Percentiles rank a stretch among this genome's conserved stretches.
Evolutionary conservation across 2,797 vertebrate genomes (phyloP).

Genomic region (Catamblyrhynchus diadema): DNA sequence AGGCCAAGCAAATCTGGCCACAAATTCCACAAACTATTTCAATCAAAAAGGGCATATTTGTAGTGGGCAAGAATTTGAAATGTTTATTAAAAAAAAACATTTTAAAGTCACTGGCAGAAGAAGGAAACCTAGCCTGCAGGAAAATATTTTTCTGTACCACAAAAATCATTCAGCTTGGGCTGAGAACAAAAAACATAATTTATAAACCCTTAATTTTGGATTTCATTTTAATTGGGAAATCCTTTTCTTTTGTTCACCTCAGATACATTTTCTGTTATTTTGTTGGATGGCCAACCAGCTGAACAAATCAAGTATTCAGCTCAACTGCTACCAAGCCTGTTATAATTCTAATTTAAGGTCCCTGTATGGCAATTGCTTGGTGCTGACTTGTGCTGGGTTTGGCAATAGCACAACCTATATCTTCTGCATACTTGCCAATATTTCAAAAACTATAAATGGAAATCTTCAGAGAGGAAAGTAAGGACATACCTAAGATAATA

Average conservation of each 20-base stretch:
- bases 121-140: background rate
- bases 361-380: background rate
- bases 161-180: background rate
- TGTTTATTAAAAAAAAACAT: background rate
- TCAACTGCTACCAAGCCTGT: background rate
- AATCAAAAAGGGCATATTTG: background rate
- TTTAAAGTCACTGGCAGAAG: background rate
- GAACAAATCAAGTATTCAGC: conserved; percentile 18
- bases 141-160: background rate
- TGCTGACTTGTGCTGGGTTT: conserved; percentile 20
- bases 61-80: background rate
- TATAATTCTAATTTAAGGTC: conserved; percentile 33
- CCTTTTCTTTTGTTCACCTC: background rate
- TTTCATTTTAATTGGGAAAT: background rate
- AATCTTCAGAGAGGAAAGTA: background rate
- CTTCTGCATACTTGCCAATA: conserved; percentile 21
- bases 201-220: background rate
- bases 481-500: background rate
- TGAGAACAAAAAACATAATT: background rate
- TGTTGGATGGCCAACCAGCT: background rate
- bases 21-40: background rate
- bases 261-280: background rate
- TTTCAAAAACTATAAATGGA: conserved; percentile 29
- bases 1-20: background rate
- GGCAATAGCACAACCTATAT: conserved; percentile 40